These are phyloP conservation scores for Apteryx mantelli DNA, from an alignment of 2,113 vertebrate species.

Conservation along the genomic window DNA sequence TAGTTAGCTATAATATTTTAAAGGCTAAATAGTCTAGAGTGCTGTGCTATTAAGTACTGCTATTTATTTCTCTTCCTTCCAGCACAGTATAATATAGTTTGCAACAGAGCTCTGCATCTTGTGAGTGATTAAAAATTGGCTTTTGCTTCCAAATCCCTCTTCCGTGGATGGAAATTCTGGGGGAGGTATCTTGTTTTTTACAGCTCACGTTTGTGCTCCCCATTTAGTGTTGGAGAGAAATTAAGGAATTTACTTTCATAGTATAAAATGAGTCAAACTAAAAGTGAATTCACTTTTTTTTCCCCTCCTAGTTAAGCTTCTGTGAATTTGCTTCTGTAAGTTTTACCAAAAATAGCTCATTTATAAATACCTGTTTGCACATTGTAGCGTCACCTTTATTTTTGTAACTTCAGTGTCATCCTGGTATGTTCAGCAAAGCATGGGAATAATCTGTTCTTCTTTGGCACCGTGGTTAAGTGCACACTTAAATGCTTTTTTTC, in stretches of 20 bases:
- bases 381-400: not conserved
- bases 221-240: not conserved
- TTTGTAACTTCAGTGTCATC: not conserved
- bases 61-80: not conserved
- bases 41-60: not conserved
- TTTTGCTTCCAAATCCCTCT: not conserved
- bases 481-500: not conserved
- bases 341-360: not conserved
- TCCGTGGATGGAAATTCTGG: not conserved
- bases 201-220: not conserved
- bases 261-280: not conserved
- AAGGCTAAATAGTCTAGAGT: not conserved
- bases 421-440: not conserved
- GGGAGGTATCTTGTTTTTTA: not conserved
- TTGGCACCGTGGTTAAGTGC: rapidly evolving
- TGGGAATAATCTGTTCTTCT: too few species aligned
- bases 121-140: not conserved
- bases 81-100: not conserved
- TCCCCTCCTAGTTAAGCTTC: not conserved
- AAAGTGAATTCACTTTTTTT: not conserved
- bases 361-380: not conserved
- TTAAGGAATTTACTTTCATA: not conserved
- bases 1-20: not conserved
- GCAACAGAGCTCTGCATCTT: not conserved
- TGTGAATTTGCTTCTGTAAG: not conserved